Conservation (phyloP, 2,888 invertebrate species). For the Tetanocera ferruginea region DNA sequence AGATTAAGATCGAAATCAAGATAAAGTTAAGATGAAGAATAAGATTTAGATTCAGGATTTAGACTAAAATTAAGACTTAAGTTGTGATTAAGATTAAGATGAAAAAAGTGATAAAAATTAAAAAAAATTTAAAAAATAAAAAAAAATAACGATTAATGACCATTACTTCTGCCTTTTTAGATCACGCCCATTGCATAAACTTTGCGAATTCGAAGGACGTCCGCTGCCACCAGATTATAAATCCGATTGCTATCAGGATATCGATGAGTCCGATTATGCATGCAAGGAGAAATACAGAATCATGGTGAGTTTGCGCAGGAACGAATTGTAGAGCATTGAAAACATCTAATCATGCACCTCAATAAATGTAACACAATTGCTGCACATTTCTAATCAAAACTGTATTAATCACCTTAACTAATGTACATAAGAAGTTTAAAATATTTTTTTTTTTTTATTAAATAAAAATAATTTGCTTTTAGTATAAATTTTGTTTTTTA, state of each 20-base stretch:
- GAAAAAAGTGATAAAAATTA: no score
- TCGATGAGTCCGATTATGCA: slow-evolving; percentile 83
- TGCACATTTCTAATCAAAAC: background rate
- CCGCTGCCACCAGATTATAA: slow-evolving; percentile 80
- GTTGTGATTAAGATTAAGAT: no score
- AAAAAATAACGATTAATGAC: no score
- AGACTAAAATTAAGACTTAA: no score
- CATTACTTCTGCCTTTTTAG: slow-evolving; percentile 60
- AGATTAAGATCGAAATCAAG: no score
- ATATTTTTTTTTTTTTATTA: background rate
- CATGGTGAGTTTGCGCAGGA: slow-evolving; percentile 74
- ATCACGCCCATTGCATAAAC: slow-evolving; percentile 77
- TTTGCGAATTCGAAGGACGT: slow-evolving; percentile 82
- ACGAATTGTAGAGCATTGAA: background rate
- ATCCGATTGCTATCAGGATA: slow-evolving; percentile 84
- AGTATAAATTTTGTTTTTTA: slow-evolving; percentile 13
- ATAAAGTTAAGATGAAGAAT: no score
- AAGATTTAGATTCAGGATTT: no score
- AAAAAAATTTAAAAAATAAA: no score
- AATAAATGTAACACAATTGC: background rate
- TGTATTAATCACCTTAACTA: background rate
- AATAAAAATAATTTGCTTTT: background rate
- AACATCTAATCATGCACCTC: no score
- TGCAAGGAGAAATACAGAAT: slow-evolving; percentile 86
- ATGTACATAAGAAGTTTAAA: background rate